Conservation (phyloP, 2,113 vertebrate species). For the Potamarius usumacintae region DNA sequence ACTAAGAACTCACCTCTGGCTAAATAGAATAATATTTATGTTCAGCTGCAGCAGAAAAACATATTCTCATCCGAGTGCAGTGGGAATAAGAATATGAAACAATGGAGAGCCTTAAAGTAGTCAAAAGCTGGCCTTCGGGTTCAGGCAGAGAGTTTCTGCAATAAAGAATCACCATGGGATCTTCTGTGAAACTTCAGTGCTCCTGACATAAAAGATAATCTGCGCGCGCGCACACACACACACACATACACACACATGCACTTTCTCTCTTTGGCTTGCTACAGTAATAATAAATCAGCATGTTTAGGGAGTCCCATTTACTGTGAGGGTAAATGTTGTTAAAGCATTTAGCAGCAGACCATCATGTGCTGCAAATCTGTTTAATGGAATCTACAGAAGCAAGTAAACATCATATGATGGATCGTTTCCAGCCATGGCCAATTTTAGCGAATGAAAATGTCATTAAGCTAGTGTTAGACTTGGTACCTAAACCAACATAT, state of each 20-base stretch:
- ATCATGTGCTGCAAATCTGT: constrained; percentile 28
- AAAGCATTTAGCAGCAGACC: constrained; percentile 23
- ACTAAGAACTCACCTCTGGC: constrained; percentile 54
- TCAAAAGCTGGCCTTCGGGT: constrained; percentile 21
- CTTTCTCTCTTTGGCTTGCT: constrained; percentile 32
- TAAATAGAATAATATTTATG: constrained; percentile 62
- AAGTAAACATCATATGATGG: constrained; percentile 24
- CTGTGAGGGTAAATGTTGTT: constrained; percentile 35
- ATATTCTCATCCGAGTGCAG: neutral
- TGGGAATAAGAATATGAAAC: constrained; percentile 29
- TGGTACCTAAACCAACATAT: neutral
- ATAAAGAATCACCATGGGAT: constrained; percentile 65
- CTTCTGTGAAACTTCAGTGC: constrained; percentile 63
- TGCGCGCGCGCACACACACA: constrained; percentile 46
- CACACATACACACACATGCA: constrained; percentile 42
- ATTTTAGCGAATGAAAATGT: constrained; percentile 23
- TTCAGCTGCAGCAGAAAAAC: neutral
- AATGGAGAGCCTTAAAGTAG: constrained; percentile 7
- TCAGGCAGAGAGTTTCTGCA: constrained; percentile 34
- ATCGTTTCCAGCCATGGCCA: constrained; percentile 6
- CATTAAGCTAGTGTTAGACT: constrained; percentile 8
- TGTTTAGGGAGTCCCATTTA: constrained; percentile 46
- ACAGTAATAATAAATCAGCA: constrained; percentile 50
- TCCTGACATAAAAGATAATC: constrained; percentile 21
- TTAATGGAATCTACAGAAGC: constrained; percentile 17